Base-by-base conservation (phyloP, 2,113 vertebrate genomes). In the Oreocharis arfaki region DNA sequence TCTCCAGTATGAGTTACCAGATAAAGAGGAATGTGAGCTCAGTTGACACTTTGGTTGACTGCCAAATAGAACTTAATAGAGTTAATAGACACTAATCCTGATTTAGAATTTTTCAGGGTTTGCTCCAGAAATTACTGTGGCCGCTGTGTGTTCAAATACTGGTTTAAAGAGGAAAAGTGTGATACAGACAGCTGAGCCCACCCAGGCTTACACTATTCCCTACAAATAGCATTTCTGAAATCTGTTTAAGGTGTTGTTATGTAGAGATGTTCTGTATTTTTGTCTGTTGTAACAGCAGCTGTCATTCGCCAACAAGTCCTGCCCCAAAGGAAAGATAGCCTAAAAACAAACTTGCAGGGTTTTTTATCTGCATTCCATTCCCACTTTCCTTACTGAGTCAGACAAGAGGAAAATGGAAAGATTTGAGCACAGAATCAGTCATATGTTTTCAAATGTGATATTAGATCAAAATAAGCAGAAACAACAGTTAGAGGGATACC, bases 51-150 rank as follows among this genome's bases (percentile, higher is more conserved):
- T 92, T 95, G 94, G 87, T 95, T 6, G 37, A 37, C 81, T 89
- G 93, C 87, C 96, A 95, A 91, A 87, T 44, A 75, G 69, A 95
- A 91, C 35, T 94, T 96, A 94, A 91, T 92, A 78, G 64, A 93
- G 80, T 87, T 95, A 95, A 93, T 90, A 93, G 89, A 90, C 80
- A 86, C 63, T 93, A 95, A 95, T 95, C 89, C 87, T 17, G 39
- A 94, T 94, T 82, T 92, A 94, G 49, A 95, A 82, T 79, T 87
- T 97, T 95, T 87, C 74, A 78, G 41, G n/a, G 44, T 89, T 93
- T 93, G 16, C 41, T 91, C 81, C 87, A 79, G 91, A 89, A 95
- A 82, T 84, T 89, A 60, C 49, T 87, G 44, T 68, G 44, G 69
- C 56, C 57, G 68, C 24, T n/a, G 35, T 77, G n/a, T 64, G 15